A percentile compares a stretch with the other conserved stretches of the same genome.
Evolutionary conservation across 2,888 invertebrate species (phyloP).

Genomic region (Hirtodrosophila duncani): DNA sequence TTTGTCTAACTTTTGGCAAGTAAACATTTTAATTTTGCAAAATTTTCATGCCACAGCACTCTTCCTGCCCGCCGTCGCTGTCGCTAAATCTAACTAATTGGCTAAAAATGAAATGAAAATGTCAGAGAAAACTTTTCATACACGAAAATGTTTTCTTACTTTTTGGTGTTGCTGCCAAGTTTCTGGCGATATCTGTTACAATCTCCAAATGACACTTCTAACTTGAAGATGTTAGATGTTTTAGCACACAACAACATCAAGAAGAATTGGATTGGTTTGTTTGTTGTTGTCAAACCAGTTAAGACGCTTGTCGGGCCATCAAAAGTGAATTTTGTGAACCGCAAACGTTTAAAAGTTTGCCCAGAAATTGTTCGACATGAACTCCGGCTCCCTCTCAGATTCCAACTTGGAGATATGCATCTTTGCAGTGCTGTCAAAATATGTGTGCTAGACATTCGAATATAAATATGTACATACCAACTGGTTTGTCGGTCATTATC

Average conservation of each 20-base stretch:
- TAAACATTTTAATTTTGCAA: constrained; percentile 36
- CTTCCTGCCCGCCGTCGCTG: no score
- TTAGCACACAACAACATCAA: no score
- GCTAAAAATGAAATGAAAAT: constrained; percentile 15
- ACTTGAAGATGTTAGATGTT: no score
- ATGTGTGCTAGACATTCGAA: constrained; percentile 25
- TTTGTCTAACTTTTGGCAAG: constrained; percentile 26
- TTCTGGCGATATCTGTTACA: constrained; percentile 8
- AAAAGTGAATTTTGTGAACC: constrained; percentile 28
- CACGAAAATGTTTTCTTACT: constrained; percentile 7
- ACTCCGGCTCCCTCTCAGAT: no score
- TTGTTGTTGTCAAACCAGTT: not conserved
- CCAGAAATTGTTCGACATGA: not conserved
- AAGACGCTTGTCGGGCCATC: constrained; percentile 20
- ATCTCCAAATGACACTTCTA: constrained; percentile 42
- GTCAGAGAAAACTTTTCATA: constrained; percentile 14
- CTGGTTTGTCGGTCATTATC: constrained; percentile 37
- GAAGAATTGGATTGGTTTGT: constrained; percentile 8
- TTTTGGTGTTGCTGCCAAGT: constrained; percentile 38
- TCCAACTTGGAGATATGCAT: constrained; percentile 10
- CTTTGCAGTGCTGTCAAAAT: constrained; percentile 16
- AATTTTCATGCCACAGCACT: constrained; percentile 48
- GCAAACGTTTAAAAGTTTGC: constrained; percentile 24
- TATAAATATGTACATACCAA: no score
- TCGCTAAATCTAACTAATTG: no score